Evolutionary conservation across 2,888 invertebrate genomes (phyloP).

Genomic region (Eilema depressum): DNA sequence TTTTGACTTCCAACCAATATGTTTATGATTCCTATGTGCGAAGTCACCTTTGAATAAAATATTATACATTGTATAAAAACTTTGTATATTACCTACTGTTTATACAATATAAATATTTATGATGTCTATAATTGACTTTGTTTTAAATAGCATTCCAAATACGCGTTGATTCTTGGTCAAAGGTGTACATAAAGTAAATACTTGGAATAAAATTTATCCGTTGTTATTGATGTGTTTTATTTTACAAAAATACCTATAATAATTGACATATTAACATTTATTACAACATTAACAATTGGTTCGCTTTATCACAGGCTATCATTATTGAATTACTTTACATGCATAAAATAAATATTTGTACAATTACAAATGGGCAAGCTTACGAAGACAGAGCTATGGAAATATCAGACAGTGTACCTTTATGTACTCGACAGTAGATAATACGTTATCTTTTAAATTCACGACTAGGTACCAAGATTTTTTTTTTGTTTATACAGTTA

Average conservation of each 20-base stretch:
- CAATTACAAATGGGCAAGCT: background rate
- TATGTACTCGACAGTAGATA: background rate
- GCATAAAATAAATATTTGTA: background rate
- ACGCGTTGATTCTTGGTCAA: background rate
- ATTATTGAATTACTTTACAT: background rate
- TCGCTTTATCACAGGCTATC: conserved; percentile 40
- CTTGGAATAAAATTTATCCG: conserved; percentile 38
- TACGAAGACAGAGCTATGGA: background rate
- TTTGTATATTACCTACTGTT: background rate
- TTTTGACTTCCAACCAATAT: background rate
- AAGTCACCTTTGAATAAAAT: background rate
- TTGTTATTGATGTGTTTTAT: conserved; percentile 39
- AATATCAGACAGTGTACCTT: background rate
- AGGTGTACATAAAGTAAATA: conserved; percentile 34
- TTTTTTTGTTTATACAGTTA: too few relatives aligned
- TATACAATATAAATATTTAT: background rate
- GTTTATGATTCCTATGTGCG: background rate
- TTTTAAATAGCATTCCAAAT: conserved; percentile 22
- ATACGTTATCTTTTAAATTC: too few relatives aligned
- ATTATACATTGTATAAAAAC: background rate
- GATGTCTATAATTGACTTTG: background rate
- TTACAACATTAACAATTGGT: conserved; percentile 15
- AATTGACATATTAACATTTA: conserved; percentile 11
- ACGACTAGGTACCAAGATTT: too few relatives aligned
- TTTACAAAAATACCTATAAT: conserved; percentile 27